Conservation (phyloP, 2,888 invertebrate genomes). For the Papilio protenor region DNA sequence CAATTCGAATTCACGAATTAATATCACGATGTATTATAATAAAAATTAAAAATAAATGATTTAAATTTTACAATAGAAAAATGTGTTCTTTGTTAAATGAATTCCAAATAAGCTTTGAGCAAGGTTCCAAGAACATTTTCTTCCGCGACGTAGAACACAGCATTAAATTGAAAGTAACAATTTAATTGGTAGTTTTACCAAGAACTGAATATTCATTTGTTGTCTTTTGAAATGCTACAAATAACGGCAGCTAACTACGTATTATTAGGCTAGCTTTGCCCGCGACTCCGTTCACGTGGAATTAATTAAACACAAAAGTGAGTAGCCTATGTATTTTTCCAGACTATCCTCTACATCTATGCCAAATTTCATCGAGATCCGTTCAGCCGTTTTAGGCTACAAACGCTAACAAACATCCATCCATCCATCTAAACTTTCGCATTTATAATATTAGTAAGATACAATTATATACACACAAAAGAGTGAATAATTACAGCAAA, state of each 20-base stretch:
- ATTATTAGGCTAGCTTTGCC: too few species aligned
- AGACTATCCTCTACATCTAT: too few species aligned
- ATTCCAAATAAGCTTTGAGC: neutral
- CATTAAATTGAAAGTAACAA: slow-evolving; percentile 10
- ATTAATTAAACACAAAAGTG: too few species aligned
- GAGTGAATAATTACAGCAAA: neutral
- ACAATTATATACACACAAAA: neutral
- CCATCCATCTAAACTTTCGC: too few species aligned
- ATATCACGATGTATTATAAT: neutral
- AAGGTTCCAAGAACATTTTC: slow-evolving; percentile 11
- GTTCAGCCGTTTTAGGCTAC: too few species aligned
- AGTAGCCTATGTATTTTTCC: too few species aligned
- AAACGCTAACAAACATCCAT: too few species aligned
- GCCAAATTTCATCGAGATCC: too few species aligned
- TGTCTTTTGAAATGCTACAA: neutral
- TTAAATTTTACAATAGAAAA: neutral
- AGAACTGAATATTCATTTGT: neutral
- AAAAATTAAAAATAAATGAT: neutral
- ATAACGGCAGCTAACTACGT: neutral
- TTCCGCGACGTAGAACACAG: neutral
- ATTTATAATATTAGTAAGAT: too few species aligned
- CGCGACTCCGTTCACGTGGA: too few species aligned
- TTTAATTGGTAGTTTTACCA: slow-evolving; percentile 15
- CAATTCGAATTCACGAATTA: neutral
- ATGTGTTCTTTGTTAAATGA: neutral